Conservation (phyloP, 2,888 invertebrate genomes). For the Spodoptera picta region DNA sequence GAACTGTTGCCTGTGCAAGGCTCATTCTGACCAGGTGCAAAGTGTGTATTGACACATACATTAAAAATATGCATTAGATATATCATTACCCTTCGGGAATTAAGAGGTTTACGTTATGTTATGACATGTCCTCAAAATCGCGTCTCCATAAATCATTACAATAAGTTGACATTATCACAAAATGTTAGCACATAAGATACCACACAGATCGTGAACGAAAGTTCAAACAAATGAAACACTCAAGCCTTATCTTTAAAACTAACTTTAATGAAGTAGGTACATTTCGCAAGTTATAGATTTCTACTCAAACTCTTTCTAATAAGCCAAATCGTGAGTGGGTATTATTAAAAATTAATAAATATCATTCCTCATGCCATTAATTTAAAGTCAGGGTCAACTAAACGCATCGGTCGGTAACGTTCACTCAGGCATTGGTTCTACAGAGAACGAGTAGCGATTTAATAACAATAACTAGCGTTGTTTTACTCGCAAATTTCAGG, state of each 20-base stretch:
- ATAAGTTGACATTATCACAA: too few species aligned
- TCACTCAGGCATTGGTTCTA: constrained; percentile 17
- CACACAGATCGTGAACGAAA: neutral
- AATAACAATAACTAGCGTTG: neutral
- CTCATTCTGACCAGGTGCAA: too few species aligned
- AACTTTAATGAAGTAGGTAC: constrained; percentile 23
- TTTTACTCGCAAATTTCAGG: too few species aligned
- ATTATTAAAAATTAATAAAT: constrained; percentile 65
- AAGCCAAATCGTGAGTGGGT: constrained; percentile 55
- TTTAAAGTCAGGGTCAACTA: constrained; percentile 54
- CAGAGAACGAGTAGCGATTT: constrained; percentile 25
- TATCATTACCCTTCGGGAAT: too few species aligned
- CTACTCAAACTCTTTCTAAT: constrained; percentile 48
- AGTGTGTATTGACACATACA: too few species aligned
- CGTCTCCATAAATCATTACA: too few species aligned
- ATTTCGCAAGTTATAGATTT: constrained; percentile 46
- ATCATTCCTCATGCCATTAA: constrained; percentile 63
- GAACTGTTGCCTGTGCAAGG: too few species aligned
- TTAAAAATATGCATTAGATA: too few species aligned
- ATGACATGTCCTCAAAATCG: too few species aligned
- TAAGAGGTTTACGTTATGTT: too few species aligned
- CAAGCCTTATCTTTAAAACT: constrained; percentile 7
- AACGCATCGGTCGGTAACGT: constrained; percentile 51
- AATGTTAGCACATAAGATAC: too few species aligned
- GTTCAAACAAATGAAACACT: too few species aligned